Base-by-base conservation (phyloP, 2,888 invertebrate genomes). In the Macaria liturata region DNA sequence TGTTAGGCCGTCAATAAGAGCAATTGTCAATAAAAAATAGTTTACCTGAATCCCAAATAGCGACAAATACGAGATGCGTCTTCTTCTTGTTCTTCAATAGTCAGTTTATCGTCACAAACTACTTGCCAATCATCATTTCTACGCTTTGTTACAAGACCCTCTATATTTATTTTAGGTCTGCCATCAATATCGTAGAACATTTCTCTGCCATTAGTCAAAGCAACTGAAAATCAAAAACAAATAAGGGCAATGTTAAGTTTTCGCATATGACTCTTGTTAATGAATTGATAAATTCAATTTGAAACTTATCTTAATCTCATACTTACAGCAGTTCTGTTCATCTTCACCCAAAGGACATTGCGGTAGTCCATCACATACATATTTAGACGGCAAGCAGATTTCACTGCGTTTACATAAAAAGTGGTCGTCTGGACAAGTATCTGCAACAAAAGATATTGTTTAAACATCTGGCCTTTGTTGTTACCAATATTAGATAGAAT, bases 251-350 rank as follows among this genome's bases (percentile, higher is more conserved):
- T 20, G 2, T 20, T 20, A 20, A 20, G 20, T 20, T 20, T 20
- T 20, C 20, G 20, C 20, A 20, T 2, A 20, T 2, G 20, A 20
- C 20, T 20, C 20, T 1, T 20, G 1, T 20, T 20, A 20, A 2
- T 20, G 20, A 20, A 20, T 20, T 1, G 20, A 20, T 20, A 20
- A 20, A 20, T 20, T 20, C 20, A 1, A 20, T 20, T 20, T 20
- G 20, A 20, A 20, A 20, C 20, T 20, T 7, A 37, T 37, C 34
- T 7, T 0, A 37, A 37, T 7, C n/a, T n/a, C n/a, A n/a, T 37
- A 84, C 95, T 94, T 84, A 96, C 96, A 94, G 77, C 97, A 97
- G 77, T 96, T 94, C 51, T 92, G 75, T 90, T 97, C 97, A 75
- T 97, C 97, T 85, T 97, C 97, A 32, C 93, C 93, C 65, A 93